These are phyloP conservation scores for Stenodera caucasica DNA, from an alignment of 2,888 invertebrate species.

Conservation along the genomic window DNA sequence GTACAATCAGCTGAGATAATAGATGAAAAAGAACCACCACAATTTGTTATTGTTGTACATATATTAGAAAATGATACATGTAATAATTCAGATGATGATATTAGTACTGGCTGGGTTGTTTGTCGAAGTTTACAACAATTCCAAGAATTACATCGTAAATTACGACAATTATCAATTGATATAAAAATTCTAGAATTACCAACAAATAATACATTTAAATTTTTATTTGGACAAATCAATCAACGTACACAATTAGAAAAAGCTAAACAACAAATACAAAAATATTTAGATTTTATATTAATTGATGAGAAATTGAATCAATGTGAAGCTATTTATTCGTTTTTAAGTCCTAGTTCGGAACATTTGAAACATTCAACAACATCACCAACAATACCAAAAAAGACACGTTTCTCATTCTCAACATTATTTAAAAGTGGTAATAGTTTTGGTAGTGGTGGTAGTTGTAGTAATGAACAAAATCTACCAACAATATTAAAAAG, in stretches of 20 bases:
- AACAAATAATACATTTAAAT: slow-evolving; percentile 72
- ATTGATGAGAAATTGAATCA: slow-evolving; percentile 85
- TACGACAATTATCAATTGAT: slow-evolving; percentile 79
- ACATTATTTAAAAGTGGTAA: slow-evolving; percentile 74
- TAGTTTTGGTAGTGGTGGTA: slow-evolving; percentile 6
- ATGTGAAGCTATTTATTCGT: slow-evolving; percentile 87
- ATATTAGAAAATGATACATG: slow-evolving; percentile 68
- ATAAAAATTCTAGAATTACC: slow-evolving; percentile 82
- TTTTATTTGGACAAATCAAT: slow-evolving; percentile 81
- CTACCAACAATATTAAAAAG: slow-evolving; percentile 59
- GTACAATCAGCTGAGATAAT: slow-evolving; percentile 75
- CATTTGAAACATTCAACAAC: slow-evolving; percentile 78
- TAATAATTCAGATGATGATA: slow-evolving; percentile 57
- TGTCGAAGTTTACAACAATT: slow-evolving; percentile 65
- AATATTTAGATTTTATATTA: slow-evolving; percentile 82
- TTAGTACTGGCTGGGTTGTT: slow-evolving; percentile 71
- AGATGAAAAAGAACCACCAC: slow-evolving; percentile 61
- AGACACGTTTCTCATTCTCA: slow-evolving; percentile 82
- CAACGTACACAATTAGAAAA: slow-evolving; percentile 73
- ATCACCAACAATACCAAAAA: slow-evolving; percentile 63
- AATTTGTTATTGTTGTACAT: slow-evolving; percentile 81
- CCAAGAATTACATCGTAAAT: slow-evolving; percentile 79
- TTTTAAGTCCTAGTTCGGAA: slow-evolving; percentile 90
- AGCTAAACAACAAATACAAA: slow-evolving; percentile 80
- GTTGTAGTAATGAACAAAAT: slow-evolving; percentile 45